Percentiles rank a stretch among this genome's conserved stretches.
Conservation (phyloP, 2,888 invertebrate genomes). For the Stenotaenia linearis region DNA sequence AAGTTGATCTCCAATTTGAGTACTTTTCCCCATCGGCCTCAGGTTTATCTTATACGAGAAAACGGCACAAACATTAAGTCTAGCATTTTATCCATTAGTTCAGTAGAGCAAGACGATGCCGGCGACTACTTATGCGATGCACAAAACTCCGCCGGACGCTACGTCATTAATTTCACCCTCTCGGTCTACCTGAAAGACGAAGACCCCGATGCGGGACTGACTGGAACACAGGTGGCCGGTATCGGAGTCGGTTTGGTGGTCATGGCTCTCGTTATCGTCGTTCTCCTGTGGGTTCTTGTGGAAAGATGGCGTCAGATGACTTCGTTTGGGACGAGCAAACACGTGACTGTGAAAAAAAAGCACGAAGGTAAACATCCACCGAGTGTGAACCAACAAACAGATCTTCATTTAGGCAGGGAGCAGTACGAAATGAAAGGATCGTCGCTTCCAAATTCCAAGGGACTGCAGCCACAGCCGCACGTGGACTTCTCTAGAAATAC, state of each 20-base stretch:
- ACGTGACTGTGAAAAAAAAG: constrained; percentile 10
- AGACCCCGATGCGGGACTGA: constrained; percentile 31
- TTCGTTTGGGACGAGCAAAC: not conserved
- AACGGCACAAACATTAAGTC: constrained; percentile 33
- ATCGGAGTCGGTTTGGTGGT: constrained; percentile 36
- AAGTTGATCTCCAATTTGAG: constrained; percentile 61
- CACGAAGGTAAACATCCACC: not conserved
- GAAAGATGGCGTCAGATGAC: constrained; percentile 33
- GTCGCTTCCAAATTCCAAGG: not conserved
- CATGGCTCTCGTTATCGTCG: constrained; percentile 31
- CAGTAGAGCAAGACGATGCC: constrained; percentile 33
- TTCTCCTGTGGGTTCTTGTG: constrained; percentile 35
- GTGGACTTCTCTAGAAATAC: not conserved
- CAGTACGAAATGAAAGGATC: constrained; percentile 24
- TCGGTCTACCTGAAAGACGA: constrained; percentile 20
- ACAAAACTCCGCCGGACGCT: constrained; percentile 33
- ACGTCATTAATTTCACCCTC: constrained; percentile 34
- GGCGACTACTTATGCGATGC: constrained; percentile 35
- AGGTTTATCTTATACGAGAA: constrained; percentile 32
- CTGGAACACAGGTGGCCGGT: constrained; percentile 35
- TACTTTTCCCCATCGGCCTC: constrained; percentile 38
- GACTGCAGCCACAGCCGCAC: not conserved
- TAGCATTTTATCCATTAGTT: constrained; percentile 32
- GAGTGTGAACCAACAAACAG: not conserved
- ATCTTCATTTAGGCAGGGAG: constrained; percentile 10